Evolutionary conservation across 1,140 invertebrate genomes (phyloP).

Genomic region (Papilio polytes): DNA sequence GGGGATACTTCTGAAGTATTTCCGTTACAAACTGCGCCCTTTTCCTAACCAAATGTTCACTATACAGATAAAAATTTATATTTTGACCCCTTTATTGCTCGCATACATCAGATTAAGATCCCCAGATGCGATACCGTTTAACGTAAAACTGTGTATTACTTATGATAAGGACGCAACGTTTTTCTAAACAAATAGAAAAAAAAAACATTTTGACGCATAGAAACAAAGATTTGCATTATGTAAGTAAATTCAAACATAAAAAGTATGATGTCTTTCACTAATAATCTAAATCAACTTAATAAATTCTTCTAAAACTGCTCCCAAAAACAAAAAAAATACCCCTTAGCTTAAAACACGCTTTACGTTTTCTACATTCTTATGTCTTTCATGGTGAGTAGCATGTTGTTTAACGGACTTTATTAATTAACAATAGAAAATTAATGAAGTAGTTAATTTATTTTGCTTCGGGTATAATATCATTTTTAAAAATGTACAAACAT

Average conservation of each 20-base stretch:
- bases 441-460: background rate
- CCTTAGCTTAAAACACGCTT: no score
- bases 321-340: no score
- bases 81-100: conserved; percentile 65
- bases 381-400: no score
- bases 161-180: background rate
- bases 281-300: background rate
- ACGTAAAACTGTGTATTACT: conserved; percentile 14
- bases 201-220: background rate
- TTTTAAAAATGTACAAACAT: background rate
- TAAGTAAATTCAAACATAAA: no score
- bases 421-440: background rate
- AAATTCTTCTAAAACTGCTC: background rate
- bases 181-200: background rate
- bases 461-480: background rate
- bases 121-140: conserved; percentile 1
- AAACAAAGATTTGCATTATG: background rate
- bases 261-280: no score
- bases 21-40: conserved; percentile 74
- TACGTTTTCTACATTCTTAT: no score
- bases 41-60: conserved; percentile 71
- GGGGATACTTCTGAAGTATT: conserved; percentile 78
- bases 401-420: background rate
- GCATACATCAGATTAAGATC: conserved; percentile 24
- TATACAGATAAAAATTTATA: conserved; percentile 76